Evolutionary conservation across 2,888 invertebrate species (phyloP).

Genomic region (Hartigia nigra): DNA sequence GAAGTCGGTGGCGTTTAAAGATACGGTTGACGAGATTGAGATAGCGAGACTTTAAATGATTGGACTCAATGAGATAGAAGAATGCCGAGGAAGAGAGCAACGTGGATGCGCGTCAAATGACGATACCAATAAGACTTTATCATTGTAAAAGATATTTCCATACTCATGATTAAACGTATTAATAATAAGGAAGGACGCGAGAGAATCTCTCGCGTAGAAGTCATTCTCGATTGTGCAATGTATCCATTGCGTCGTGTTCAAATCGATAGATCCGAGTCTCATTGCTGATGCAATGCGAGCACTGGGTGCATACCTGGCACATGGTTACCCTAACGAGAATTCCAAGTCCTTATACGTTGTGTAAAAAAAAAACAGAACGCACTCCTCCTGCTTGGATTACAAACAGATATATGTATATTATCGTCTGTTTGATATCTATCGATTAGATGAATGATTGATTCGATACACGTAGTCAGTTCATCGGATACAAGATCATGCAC

Average conservation of each 20-base stretch:
- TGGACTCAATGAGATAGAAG: constrained; percentile 12
- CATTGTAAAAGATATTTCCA: constrained; percentile 3
- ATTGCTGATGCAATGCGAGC: constrained; percentile 39
- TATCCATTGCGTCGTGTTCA: constrained; percentile 26
- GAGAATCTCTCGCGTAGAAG: background rate
- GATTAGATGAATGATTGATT: background rate
- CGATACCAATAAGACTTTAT: background rate
- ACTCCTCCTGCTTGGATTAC: background rate
- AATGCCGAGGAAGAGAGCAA: constrained; percentile 4
- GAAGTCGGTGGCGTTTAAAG: constrained; percentile 32
- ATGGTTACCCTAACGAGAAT: constrained; percentile 30
- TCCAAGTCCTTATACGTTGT: background rate
- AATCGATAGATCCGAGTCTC: constrained; percentile 24
- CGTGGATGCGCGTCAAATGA: background rate
- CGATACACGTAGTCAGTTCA: constrained; percentile 14
- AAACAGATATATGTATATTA: background rate
- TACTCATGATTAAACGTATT: background rate
- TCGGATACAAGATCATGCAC: background rate
- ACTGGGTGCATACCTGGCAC: constrained; percentile 29
- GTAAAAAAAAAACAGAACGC: background rate
- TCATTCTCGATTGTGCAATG: background rate
- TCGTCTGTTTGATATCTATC: constrained; percentile 14
- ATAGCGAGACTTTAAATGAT: constrained; percentile 27
- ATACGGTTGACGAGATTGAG: constrained; percentile 33
- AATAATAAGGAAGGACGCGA: background rate